Conservation (phyloP, 2,888 invertebrate genomes). For the Agrypnus murinus region DNA sequence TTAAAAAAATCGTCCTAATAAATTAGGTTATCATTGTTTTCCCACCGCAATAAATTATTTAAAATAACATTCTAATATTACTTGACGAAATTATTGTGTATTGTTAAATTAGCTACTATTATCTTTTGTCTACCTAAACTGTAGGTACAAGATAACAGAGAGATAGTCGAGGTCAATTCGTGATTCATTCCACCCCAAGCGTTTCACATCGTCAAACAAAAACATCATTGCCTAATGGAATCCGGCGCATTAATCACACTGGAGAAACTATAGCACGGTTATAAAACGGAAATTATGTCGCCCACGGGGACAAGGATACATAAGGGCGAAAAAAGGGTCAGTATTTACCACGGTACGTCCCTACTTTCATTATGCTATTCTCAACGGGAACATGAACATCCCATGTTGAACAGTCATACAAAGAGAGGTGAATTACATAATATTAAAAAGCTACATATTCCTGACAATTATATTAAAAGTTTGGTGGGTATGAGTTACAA, state of each 20-base stretch:
- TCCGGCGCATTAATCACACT: constrained; percentile 69
- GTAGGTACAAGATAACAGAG: constrained; percentile 24
- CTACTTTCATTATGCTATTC: constrained; percentile 53
- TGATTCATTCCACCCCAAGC: constrained; percentile 62
- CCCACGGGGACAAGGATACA: constrained; percentile 67
- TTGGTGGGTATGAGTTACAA: too few species aligned
- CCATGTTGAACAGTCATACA: constrained; percentile 50
- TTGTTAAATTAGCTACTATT: constrained; percentile 12
- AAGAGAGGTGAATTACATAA: constrained; percentile 32
- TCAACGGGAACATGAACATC: constrained; percentile 54
- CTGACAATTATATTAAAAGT: background rate
- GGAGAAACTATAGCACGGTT: constrained; percentile 64
- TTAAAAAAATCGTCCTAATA: too few species aligned
- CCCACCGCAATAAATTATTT: too few species aligned
- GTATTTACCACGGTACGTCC: constrained; percentile 56
- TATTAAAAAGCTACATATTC: constrained; percentile 31
- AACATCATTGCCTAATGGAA: constrained; percentile 70
- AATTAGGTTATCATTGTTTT: background rate
- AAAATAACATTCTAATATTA: background rate
- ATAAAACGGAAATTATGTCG: constrained; percentile 71
- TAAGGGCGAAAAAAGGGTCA: constrained; percentile 65
- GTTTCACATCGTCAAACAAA: constrained; percentile 65
- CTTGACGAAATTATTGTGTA: background rate
- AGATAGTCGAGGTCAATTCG: constrained; percentile 47
- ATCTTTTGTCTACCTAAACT: constrained; percentile 8